Percentiles rank a stretch among this genome's conserved stretches.
phyloP scores from a whole-genome alignment of 2,888 invertebrate species.

The Cheilosia grossa region DNA sequence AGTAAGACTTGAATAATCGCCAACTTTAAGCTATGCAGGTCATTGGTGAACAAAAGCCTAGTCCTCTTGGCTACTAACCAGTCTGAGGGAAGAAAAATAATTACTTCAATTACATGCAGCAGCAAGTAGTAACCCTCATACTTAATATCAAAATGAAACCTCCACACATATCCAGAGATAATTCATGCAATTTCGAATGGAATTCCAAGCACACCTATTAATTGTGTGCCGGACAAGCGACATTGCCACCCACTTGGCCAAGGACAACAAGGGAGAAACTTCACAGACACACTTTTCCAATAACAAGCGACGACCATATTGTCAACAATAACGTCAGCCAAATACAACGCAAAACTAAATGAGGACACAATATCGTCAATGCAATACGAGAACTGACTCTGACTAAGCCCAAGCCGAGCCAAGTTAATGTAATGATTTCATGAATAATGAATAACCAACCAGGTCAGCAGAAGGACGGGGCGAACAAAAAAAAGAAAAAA shows the following conservation, averaged over 20 bases:
- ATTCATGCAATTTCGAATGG: constrained; percentile 12
- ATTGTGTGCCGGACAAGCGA: neutral
- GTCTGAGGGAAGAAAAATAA: neutral
- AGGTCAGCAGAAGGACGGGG: constrained; percentile 35
- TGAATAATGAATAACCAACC: constrained; percentile 79
- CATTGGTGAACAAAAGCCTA: too few relatives aligned
- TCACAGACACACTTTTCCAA: constrained; percentile 42
- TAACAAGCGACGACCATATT: constrained; percentile 19
- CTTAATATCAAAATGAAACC: neutral
- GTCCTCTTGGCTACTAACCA: too few relatives aligned
- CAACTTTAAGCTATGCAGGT: too few relatives aligned
- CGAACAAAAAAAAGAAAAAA: constrained; percentile 1
- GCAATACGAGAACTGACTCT: constrained; percentile 18
- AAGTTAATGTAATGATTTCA: constrained; percentile 81
- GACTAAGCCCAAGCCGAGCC: constrained; percentile 43
- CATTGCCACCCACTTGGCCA: constrained; percentile 22
- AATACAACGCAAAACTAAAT: constrained; percentile 22
- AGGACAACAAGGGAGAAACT: constrained; percentile 43
- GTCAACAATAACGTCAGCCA: constrained; percentile 13
- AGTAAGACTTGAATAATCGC: too few relatives aligned
- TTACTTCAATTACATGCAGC: neutral
- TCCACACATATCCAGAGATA: neutral
- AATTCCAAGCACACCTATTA: neutral
- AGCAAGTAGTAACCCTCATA: neutral
- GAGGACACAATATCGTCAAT: constrained; percentile 41